Base-by-base conservation (phyloP, 1,140 invertebrate species). In the Adelges cooleyi region DNA sequence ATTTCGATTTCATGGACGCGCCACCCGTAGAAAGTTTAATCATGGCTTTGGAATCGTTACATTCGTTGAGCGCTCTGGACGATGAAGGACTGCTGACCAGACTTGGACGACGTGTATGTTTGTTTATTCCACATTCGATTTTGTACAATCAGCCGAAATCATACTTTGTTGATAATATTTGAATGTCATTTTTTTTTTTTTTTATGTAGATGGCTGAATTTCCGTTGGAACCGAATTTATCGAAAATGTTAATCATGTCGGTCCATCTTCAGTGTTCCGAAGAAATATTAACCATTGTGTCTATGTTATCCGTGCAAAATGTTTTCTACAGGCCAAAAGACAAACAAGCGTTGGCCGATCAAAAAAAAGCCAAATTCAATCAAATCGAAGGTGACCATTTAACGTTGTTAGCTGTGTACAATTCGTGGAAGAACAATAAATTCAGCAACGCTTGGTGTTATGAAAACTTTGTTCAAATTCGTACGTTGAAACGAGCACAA, bases 1-100 rank as follows among this genome's bases (percentile, higher is more conserved):
- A 95, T 72, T 99, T 99, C 76, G 95, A 99, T 78, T 99, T 99
- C 76, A 99, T 99, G 96, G 97, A 99, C 76, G 91, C 96, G 0
- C 97, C 97, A 10, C 95, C 96, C 0, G 92, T 96, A 9, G 92
- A 96, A 75, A 90, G 94, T 0, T 80, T 99, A 46, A 94, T 99
- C 15, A 95, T 97, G 84, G 97, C 97, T 5, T 78, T 99, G 67
- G 95, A 98, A 74, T 92, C 96, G 69, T 78, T 99, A 27, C 95
- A 99, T 77, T 97, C 95, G 10, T 79, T 99, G 0, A 95, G 92
- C 69, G 96, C 97, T 1, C 78, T 99, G 0, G 96, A 99, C 75
- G 90, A 97, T 72, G 95, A 99, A 78, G 96, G 95, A 2, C 76
- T 98, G 36, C 78, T 99, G 0, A 99, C 96, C 0, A 79, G 92